Evolutionary conservation across 2,113 vertebrate species (phyloP), one percentile per base, ranked within the genome.

Genomic region (Micronisus gabar): DNA sequence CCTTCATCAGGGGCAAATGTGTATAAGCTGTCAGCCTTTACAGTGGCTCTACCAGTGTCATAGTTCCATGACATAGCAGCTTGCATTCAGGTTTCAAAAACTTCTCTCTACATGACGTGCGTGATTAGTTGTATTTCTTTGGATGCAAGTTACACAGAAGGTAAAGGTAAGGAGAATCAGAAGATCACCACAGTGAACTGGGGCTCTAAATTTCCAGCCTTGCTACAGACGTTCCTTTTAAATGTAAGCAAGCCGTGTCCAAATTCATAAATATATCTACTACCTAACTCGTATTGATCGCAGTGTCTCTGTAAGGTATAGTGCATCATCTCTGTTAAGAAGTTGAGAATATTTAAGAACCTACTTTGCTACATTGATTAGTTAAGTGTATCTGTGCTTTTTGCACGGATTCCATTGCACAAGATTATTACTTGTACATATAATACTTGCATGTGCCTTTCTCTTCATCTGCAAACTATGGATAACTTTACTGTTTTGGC

Each of bases 281-380:
- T 82, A 4, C 27, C n/a, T 82, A 34, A 38, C 22, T 72, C 0
- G 0, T 26, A 17, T 2, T 36, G 70, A 62, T 85, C 2, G 0
- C 40, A 27, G 32, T 27, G 41, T 66, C 45, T 48, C 61, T 88
- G 65, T 41, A 52, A 70, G 59, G 34, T 41, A 10, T 50, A 65
- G 36, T 47, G 30, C 23, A 23, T 34, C 23, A 53, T 56, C 30
- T 79, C 30, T 50, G 1, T 48, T 73, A 45, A 78, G 30, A 82
- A 92, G 29, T 3, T 40, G 56, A 80, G 75, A 86, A 29, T 86
- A 41, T 76, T 65, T 70, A 78, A 62, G 48, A 83, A 41, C 13
- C 41, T 73, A 27, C 32, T 76, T 83, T 81, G 25, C 45, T 84
- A 5, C 32, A 13, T 79, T 26, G 52, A 55, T 68, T 30, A 34